Evolutionary conservation across 64 coral and sea anemone species (phyloP), one percentile per base, ranked within the genome.

Genomic region (Astreopora myriophthalma): DNA sequence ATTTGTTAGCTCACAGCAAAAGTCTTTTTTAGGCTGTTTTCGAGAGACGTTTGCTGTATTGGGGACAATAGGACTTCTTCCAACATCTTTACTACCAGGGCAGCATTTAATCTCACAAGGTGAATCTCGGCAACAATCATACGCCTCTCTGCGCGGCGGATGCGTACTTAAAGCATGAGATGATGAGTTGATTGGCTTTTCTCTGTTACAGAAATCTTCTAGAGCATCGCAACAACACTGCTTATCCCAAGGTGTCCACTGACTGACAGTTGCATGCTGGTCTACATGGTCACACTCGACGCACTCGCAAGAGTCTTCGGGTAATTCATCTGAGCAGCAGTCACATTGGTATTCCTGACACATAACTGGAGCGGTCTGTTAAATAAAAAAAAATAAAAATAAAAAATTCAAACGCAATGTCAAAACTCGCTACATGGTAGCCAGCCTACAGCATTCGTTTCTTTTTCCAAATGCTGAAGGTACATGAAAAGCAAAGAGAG

Each of bases 301-400:
- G 69, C 88, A 95, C 2, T 35, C 39, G 51, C 93, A 95, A n/a
- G 34, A 75, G 14, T 82, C 68, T 44, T 38, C 42, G 0, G 93
- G 93, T 22, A 91, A 34, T 25, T 95, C 80, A 20, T 95, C 88
- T 30, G 93, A 71, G 34, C 93, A 95, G 37, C 93, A 95, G 26
- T 90, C 42, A 8, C 93, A 95, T 12, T 86, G 88, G 39, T 86
- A 86, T 42, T 95, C 88, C 66, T 91, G 88, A 55, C 80, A 94
- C 93, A 94, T 94, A 25, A 0, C 16, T 57, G 51, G 16, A 17
- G 51, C 42, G 14, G 17, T 20, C 51, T 57, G 51, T 20, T 13
- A 57, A 57, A 57, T 17, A 57, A 17, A 57, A 17, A 17, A 17
- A n/a, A n/a, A n/a, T n/a, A 17, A 57, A 57, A 57, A n/a, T n/a